These are phyloP conservation scores for Galeopsomyia nigrocyanea DNA, from an alignment of 2,888 invertebrate genomes.

Conservation along the genomic window DNA sequence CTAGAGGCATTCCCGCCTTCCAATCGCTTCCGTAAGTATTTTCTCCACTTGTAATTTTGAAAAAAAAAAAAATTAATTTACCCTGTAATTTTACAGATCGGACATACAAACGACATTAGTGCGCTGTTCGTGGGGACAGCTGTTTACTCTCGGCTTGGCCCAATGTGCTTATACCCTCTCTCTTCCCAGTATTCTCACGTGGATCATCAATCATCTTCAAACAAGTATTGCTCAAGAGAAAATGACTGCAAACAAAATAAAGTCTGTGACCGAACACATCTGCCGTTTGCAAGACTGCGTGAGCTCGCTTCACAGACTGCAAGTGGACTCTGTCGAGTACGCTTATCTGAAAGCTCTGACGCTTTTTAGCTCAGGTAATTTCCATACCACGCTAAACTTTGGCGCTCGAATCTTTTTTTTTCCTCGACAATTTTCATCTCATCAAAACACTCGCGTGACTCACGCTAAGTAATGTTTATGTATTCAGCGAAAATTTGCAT, in stretches of 20 bases:
- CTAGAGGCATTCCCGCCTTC: conserved; percentile 86
- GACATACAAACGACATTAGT: conserved; percentile 88
- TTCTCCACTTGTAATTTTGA: conserved; percentile 4
- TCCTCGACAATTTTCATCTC: too few relatives aligned
- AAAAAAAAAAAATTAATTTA: background rate
- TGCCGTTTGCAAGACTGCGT: conserved; percentile 88
- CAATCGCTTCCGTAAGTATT: conserved; percentile 79
- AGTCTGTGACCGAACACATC: conserved; percentile 84
- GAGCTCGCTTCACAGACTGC: conserved; percentile 79
- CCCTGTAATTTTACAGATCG: conserved; percentile 72
- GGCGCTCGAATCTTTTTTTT: too few relatives aligned
- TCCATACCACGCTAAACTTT: too few relatives aligned
- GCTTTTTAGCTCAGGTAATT: conserved; percentile 83
- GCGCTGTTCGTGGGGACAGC: conserved; percentile 91
- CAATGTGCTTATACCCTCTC: conserved; percentile 86
- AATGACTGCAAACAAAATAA: conserved; percentile 82
- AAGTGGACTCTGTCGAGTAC: conserved; percentile 87
- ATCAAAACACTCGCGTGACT: too few relatives aligned
- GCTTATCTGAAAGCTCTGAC: conserved; percentile 89
- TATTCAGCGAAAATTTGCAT: conserved; percentile 13
- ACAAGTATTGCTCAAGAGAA: conserved; percentile 81
- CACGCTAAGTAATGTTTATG: too few relatives aligned
- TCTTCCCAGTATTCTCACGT: conserved; percentile 84
- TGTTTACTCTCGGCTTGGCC: conserved; percentile 91
- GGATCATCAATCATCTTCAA: conserved; percentile 85